Evolutionary conservation across 2,888 invertebrate species (phyloP), one percentile per base, ranked within the genome.

Genomic region (Drosophila kokeensis): DNA sequence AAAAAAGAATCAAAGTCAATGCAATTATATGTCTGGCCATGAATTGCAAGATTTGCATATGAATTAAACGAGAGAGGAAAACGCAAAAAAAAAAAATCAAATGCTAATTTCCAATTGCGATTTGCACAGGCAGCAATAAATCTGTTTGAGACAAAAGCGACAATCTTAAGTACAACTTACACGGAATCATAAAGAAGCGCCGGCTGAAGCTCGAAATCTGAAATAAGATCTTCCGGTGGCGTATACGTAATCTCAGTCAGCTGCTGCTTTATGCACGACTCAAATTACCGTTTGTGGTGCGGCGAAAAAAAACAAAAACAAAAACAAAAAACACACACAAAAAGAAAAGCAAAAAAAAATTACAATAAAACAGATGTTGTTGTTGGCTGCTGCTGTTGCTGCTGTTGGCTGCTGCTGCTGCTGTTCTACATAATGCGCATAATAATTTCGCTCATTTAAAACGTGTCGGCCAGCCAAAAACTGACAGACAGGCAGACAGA

Each of bases 171-270:
- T 64, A 53, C 76, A 69, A 76, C 71, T 77, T 67, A 78, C 79
- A 69, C 45, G 53, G 59, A 67, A 67, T 71, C 69, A 75, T 67
- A 76, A 80, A 80, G 79, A 76, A 76, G 83, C 81, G 67, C 63
- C 73, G 48, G 63, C 71, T 49, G 65, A 69, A 69, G 38, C 69
- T 69, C 49, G 27, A 58, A 78, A 83, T 88, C 87, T 80, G 71
- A 81, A 87, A 82, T 73, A 73, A 87, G 79, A 84, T 86, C 85
- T 84, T 68, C 48, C 86, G 81, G 86, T 82, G 83, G 89, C 88
- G 85, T 78, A 89, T 87, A 89, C 89, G 87, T 85, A 89, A 85
- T 89, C 75, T 83, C 65, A 60, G 64, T 24, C 42, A n/a, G 49
- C 48, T 69, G 42, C 53, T 61, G 55, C 58, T 52, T 57, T 36